These are phyloP conservation scores for Rafetus swinhoei DNA, from an alignment of 2,113 vertebrate species.

Conservation along the genomic window DNA sequence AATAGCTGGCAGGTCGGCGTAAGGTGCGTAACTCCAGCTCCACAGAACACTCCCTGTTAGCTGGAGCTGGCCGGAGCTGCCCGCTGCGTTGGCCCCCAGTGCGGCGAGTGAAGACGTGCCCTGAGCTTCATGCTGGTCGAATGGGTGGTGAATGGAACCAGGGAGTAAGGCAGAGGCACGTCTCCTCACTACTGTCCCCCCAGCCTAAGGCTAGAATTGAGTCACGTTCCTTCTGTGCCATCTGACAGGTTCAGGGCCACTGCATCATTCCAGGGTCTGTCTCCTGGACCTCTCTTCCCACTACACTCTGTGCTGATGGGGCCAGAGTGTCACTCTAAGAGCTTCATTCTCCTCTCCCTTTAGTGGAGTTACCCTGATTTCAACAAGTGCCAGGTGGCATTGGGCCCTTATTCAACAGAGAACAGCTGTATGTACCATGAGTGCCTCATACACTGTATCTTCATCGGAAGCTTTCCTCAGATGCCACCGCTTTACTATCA, in stretches of 20 bases:
- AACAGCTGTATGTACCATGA: background rate
- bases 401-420: background rate
- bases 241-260: background rate
- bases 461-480: background rate
- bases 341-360: background rate
- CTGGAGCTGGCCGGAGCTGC: too few relatives aligned
- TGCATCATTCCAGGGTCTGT: background rate
- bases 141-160: slow-evolving; percentile 6
- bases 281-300: background rate
- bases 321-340: background rate
- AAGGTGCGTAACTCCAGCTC: too few relatives aligned
- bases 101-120: too few relatives aligned
- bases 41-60: too few relatives aligned
- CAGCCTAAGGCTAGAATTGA: background rate
- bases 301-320: background rate
- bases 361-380: background rate
- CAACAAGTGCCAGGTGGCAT: background rate
- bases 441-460: background rate
- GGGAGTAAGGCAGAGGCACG: background rate
- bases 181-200: slow-evolving; percentile 5
- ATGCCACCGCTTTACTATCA: background rate
- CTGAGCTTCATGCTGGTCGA: slow-evolving; percentile 2
- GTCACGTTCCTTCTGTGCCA: background rate
- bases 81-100: too few relatives aligned
- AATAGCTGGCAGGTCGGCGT: background rate